Evolutionary conservation across 2,113 vertebrate species (phyloP).

Genomic region (Chaetura pelagica): DNA sequence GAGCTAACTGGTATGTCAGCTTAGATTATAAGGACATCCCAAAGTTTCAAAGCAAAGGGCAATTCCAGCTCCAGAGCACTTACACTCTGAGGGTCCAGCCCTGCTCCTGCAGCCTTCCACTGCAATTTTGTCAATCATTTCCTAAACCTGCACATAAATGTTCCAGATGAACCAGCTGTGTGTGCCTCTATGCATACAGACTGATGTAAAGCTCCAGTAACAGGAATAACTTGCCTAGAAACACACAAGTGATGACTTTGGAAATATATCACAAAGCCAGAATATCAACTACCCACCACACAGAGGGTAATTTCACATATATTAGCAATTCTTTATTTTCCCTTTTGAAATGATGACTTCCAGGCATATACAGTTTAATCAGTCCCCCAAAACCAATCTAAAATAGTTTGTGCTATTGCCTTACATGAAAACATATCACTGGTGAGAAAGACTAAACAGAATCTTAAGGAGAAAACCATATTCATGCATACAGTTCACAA

Average conservation of each 20-base stretch:
- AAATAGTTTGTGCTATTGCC: background rate
- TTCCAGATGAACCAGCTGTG: background rate
- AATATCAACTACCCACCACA: background rate
- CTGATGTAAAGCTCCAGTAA: background rate
- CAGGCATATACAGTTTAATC: background rate
- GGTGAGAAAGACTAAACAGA: background rate
- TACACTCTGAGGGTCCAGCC: background rate
- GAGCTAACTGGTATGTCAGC: background rate
- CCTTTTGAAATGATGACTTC: background rate
- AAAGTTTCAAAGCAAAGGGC: background rate
- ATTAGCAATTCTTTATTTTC: background rate
- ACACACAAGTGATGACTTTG: background rate
- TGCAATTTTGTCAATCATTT: background rate
- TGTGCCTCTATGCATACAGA: background rate
- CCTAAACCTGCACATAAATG: background rate
- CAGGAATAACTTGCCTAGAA: background rate
- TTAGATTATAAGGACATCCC: background rate
- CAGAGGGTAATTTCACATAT: background rate
- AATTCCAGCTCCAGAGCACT: background rate
- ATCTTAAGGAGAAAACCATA: background rate
- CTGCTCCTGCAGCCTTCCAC: background rate
- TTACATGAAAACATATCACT: background rate
- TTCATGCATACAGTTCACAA: background rate
- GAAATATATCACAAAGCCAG: background rate
- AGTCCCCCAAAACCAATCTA: background rate